Evolutionary conservation across 2,888 invertebrate genomes (phyloP).

Genomic region (Geophilus truncorum): DNA sequence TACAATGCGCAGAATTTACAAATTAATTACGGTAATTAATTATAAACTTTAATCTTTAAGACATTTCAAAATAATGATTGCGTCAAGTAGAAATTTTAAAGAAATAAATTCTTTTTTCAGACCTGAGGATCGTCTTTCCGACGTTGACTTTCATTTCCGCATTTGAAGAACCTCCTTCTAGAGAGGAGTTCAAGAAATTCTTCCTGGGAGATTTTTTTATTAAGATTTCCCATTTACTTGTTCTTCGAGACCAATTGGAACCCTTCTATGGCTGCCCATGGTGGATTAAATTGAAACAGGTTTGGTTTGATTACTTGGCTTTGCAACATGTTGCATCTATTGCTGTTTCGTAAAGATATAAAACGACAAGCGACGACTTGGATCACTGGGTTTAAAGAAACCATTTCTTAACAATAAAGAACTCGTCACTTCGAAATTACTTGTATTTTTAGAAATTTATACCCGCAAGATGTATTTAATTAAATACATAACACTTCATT

Average conservation of each 20-base stretch:
- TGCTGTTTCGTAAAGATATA: neutral
- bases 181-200: neutral
- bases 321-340: neutral
- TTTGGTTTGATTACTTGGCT: neutral
- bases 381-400: neutral
- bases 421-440: neutral
- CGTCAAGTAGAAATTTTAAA: neutral
- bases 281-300: neutral
- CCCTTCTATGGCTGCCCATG: neutral
- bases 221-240: neutral
- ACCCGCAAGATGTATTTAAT: neutral
- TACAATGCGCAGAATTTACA: too few relatives aligned
- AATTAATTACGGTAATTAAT: too few relatives aligned
- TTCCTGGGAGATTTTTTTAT: conserved; percentile 8
- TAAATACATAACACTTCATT: neutral
- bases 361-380: neutral
- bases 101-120: neutral
- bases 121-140: too few relatives aligned
- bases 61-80: neutral
- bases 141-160: neutral
- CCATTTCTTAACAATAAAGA: neutral
- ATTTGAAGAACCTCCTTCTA: neutral
- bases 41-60: neutral
- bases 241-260: neutral
- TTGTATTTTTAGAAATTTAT: neutral